Percentiles rank a stretch among this genome's conserved stretches.
These are phyloP conservation scores for Xanthia icteritia DNA, from an alignment of 2,888 invertebrate genomes.

Conservation along the genomic window DNA sequence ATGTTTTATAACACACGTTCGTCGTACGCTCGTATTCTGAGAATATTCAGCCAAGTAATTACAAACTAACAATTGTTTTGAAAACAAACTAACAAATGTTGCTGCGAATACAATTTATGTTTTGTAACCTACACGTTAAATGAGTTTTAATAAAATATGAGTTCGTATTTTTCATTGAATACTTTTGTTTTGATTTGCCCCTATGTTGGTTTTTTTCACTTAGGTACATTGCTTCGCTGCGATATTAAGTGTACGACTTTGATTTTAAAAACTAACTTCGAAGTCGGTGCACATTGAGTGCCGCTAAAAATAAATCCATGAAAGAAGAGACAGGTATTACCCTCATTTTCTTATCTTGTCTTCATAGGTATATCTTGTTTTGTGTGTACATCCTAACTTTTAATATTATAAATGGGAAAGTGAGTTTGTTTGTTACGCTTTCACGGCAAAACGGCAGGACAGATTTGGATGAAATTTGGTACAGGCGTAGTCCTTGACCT, in stretches of 20 bases:
- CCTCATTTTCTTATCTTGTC: neutral
- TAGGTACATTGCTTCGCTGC: neutral
- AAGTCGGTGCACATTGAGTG: neutral
- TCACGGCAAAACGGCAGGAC: no score
- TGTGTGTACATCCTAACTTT: no score
- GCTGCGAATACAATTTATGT: constrained; percentile 45
- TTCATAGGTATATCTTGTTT: no score
- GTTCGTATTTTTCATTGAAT: neutral
- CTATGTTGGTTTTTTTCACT: neutral
- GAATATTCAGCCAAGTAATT: constrained; percentile 46
- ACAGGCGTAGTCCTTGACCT: no score
- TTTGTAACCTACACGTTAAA: constrained; percentile 37
- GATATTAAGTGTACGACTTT: neutral
- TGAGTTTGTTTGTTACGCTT: no score
- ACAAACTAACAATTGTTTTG: constrained; percentile 57
- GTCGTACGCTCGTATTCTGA: constrained; percentile 14
- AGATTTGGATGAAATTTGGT: no score
- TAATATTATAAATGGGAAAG: no score
- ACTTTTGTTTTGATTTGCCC: neutral
- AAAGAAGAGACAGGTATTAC: neutral
- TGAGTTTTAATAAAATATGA: constrained; percentile 44
- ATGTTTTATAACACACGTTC: constrained; percentile 25
- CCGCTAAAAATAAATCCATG: neutral
- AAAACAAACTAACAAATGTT: no score
- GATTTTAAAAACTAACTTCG: neutral